Evolutionary conservation across 37 sponge, comb jelly and placozoan genomes (phyloP), one percentile per base, ranked within the genome.

Genomic region (Halichondria panicea): DNA sequence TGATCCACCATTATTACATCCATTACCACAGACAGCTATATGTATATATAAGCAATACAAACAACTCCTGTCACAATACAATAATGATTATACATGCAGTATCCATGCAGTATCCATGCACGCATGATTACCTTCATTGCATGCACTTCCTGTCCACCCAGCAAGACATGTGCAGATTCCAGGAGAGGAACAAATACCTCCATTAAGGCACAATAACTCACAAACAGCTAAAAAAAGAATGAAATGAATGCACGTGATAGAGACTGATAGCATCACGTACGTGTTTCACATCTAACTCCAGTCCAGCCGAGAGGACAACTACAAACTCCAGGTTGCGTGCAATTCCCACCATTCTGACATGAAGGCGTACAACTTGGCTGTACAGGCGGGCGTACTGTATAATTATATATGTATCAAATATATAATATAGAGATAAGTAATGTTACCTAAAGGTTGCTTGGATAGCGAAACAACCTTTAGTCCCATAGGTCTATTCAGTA

Each of bases 291-390:
- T 64, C 66, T 31, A 9, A 21, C 8, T 8, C 66, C 66, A 36
- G 30, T 40, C 66, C 66, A 64, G 12, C 11, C 66, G 8, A 40
- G 7, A 36, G 66, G 36, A 21, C 66, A 64, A 22, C 39, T 22
- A 35, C 66, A 64, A 13, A 36, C 7, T 64, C 66, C 66, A 36
- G 66, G 66, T 11, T 7, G 21, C 39, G 66, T 64, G 66, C 66
- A 64, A 21, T 64, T 64, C 11, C 66, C 66, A 36, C 66, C 66
- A 64, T 64, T 64, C 35, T 35, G 22, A 35, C 66, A 64, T 31
- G 66, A 40, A 22, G 66, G 66, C n/a, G n/a, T n/a, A n/a, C n/a
- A n/a, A n/a, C n/a, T n/a, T n/a, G n/a, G n/a, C n/a, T n/a, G n/a
- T n/a, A n/a, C n/a, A n/a, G n/a, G n/a, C n/a, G n/a, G n/a, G n/a